Conservation (phyloP, 2,888 invertebrate species). For the Apodemia duryi region DNA sequence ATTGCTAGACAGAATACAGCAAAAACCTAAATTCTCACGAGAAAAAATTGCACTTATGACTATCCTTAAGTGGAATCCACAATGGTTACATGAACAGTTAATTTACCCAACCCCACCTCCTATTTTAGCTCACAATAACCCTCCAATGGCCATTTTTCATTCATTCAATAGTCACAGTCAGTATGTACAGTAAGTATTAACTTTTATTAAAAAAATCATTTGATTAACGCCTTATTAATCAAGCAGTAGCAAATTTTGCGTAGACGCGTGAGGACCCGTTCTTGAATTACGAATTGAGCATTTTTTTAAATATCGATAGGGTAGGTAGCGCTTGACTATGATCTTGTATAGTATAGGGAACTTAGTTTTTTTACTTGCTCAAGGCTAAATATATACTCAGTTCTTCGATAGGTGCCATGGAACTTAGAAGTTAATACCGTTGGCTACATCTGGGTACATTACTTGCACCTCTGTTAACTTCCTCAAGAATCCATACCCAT, state of each 20-base stretch:
- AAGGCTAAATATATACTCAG: no score
- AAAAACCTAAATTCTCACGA: conserved; percentile 52
- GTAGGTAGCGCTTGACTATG: no score
- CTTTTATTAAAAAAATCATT: background rate
- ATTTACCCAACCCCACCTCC: conserved; percentile 73
- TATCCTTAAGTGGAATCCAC: conserved; percentile 82
- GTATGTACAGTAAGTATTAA: conserved; percentile 75
- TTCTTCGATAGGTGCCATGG: no score
- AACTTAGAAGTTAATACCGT: no score
- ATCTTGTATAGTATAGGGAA: no score
- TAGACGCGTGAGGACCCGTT: background rate
- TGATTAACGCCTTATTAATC: background rate
- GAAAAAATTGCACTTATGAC: conserved; percentile 73
- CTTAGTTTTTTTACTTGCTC: no score
- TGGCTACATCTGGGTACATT: no score
- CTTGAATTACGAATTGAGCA: no score
- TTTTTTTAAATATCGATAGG: no score
- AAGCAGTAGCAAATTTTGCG: background rate
- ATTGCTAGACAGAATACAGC: conserved; percentile 42
- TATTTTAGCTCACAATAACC: conserved; percentile 65
- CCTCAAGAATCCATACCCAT: no score
- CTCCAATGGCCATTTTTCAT: conserved; percentile 74
- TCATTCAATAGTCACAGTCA: conserved; percentile 77
- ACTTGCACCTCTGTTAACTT: no score
- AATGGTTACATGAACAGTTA: conserved; percentile 81